Conservation (phyloP, 2,888 invertebrate species). For the Andrena haemorrhoa region DNA sequence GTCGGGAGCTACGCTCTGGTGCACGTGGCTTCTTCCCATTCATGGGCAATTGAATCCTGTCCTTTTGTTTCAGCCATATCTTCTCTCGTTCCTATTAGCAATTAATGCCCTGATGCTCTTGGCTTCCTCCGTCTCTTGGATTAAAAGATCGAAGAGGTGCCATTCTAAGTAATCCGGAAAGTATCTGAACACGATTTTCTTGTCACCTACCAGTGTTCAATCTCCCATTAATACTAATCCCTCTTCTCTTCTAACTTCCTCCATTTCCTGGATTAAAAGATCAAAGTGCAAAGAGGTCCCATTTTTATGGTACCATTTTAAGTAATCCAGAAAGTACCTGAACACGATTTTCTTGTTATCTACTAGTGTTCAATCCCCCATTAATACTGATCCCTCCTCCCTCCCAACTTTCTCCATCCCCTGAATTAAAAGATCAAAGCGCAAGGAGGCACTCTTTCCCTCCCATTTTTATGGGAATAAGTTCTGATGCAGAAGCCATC, state of each 20-base stretch:
- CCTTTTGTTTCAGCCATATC: no score
- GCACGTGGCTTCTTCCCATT: slow-evolving; percentile 1
- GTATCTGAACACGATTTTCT: no score
- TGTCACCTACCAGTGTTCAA: no score
- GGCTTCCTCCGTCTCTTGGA: neutral
- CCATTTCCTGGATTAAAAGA: neutral
- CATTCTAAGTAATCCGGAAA: neutral
- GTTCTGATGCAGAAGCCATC: neutral
- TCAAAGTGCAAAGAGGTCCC: neutral
- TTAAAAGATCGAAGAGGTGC: neutral
- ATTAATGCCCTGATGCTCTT: no score
- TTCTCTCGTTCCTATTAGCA: no score
- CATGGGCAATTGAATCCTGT: neutral
- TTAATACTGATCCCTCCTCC: no score
- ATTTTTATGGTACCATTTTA: no score
- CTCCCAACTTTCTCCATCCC: neutral
- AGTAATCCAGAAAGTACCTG: no score
- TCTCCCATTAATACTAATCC: no score
- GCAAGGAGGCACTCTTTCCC: neutral
- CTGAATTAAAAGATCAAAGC: neutral
- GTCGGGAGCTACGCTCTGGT: neutral
- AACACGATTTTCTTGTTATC: no score
- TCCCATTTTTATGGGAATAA: neutral
- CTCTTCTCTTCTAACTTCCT: neutral
- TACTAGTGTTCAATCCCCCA: no score